Base-by-base conservation (phyloP, 2,113 vertebrate species). In the Lates calcarifer region DNA sequence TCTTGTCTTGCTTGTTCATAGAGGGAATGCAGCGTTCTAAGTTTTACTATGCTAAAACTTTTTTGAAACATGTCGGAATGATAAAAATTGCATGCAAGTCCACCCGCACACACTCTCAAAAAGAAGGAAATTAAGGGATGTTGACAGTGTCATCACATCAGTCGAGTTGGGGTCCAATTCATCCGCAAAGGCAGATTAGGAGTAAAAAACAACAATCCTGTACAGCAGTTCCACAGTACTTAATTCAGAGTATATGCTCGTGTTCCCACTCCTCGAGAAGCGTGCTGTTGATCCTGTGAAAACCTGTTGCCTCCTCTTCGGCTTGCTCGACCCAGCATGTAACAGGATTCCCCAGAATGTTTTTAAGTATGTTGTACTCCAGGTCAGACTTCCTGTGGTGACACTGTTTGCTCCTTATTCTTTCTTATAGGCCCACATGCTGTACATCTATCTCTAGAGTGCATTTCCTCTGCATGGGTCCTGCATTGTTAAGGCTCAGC, bases 41-140 rank as follows among this genome's bases (percentile, higher is more conserved):
- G 90, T 90, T 94, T 92, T 87, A 91, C 88, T 87, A 35, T 49
- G 82, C 79, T 87, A 89, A 91, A 91, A 90, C 89, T 76, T 77
- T 77, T 6, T 14, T 18, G 18, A 39, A 67, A 72, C 81, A 49
- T 86, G 88, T 91, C 57, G 91, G 89, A 92, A 93, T 92, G 91
- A 76, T 45, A 37, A 47, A 84, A 56, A 47, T 3, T 70, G 89
- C 91, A 93, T 94, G 93, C 83, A 6, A 55, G 77, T 83, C 67
- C 82, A 79, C 63, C 33, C 53, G 73, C 81, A 77, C 81, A 79
- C 74, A 83, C 68, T 11, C 5, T 61, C 3, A 26, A 10, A 35
- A 61, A 69, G 18, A 74, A 69, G 60, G 76, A 81, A 66, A 61
- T 33, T 0, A 75, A 60, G 58, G 66, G 69, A 66, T 14, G 78